Percentiles rank a stretch among this genome's conserved stretches.
These are phyloP conservation scores for Novumbra hubbsi DNA, from an alignment of 2,797 vertebrate genomes.

Conservation along the genomic window DNA sequence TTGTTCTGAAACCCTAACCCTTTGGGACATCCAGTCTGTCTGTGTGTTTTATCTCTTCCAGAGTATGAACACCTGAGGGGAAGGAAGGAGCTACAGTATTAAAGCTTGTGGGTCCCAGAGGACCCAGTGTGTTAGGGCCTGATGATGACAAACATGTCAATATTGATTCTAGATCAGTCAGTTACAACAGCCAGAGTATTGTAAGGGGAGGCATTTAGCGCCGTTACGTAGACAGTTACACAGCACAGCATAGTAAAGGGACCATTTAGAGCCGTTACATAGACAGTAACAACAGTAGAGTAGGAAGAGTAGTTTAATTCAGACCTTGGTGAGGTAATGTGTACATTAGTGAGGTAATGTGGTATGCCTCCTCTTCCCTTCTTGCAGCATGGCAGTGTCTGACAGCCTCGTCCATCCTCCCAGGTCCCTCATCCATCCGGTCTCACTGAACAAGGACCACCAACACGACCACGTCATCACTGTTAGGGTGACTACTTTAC, in stretches of 20 bases:
- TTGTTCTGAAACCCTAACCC: no score
- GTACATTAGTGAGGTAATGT: neutral
- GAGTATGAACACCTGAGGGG: no score
- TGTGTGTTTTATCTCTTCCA: no score
- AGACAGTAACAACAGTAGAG: neutral
- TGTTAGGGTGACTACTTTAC: neutral
- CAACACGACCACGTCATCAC: neutral
- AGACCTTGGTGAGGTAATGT: neutral
- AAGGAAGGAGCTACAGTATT: no score
- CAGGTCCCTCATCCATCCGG: neutral
- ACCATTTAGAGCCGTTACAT: conserved; percentile 1
- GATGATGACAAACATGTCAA: no score
- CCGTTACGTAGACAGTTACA: neutral
- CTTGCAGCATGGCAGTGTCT: neutral
- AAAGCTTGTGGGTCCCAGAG: no score
- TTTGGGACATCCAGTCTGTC: no score
- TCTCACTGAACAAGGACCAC: neutral
- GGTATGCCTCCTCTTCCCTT: neutral
- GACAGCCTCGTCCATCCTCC: neutral
- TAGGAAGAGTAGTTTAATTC: neutral
- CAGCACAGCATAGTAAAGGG: neutral
- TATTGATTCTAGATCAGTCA: no score
- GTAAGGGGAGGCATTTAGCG: conserved; percentile 5
- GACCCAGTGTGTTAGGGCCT: no score
- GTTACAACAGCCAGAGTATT: neutral